phyloP scores from a whole-genome alignment of 2,113 vertebrate species.

The Silurus meridionalis region DNA sequence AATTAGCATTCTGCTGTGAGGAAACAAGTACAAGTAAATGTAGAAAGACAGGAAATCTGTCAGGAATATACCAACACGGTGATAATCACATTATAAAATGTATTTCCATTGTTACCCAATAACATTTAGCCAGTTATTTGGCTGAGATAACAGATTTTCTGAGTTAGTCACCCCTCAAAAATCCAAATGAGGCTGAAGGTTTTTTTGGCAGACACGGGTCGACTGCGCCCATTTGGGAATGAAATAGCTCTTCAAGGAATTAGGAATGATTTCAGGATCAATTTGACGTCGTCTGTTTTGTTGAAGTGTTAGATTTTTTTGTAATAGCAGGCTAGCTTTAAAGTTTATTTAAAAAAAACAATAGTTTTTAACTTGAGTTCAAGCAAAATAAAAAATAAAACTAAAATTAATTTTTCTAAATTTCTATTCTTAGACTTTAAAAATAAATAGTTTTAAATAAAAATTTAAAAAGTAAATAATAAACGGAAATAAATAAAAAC shows the following conservation, averaged over 20 bases:
- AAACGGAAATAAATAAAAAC: too few species aligned
- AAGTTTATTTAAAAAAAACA: neutral
- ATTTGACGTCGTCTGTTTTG: neutral
- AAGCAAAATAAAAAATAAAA: neutral
- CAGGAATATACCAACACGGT: neutral
- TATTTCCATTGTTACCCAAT: neutral
- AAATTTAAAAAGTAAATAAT: neutral
- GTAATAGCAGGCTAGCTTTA: neutral
- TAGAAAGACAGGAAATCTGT: neutral
- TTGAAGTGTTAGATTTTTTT: neutral
- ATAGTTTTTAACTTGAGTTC: neutral
- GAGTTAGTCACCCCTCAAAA: neutral
- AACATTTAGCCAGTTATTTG: neutral
- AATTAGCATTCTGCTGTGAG: neutral
- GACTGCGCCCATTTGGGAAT: neutral
- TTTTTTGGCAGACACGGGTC: neutral
- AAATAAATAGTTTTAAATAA: too few species aligned
- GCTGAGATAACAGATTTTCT: neutral
- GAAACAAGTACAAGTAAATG: neutral
- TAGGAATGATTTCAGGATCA: neutral
- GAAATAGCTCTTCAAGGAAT: neutral
- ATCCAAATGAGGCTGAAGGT: neutral
- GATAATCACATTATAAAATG: neutral
- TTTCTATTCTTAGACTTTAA: neutral
- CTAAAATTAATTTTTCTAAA: too few species aligned